Base-by-base conservation (phyloP, 1,140 invertebrate species). In the Theocolax elegans region DNA sequence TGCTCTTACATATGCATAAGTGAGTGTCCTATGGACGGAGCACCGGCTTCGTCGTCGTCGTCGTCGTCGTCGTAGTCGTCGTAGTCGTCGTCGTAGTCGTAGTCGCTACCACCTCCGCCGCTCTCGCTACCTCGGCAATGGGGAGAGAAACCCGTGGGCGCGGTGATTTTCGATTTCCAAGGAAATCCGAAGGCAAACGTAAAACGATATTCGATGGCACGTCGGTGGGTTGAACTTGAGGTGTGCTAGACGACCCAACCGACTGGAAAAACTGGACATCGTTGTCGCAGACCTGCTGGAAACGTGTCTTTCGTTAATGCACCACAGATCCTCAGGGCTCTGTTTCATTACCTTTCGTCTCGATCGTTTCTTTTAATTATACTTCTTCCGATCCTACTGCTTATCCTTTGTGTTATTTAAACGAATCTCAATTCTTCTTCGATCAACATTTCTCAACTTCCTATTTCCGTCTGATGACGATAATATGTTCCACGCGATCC, bases 1-100 rank as follows among this genome's bases (percentile, higher is more conserved):
- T 19, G 80, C 80, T 83, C 80, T 84, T 84, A 82, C 83, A 83
- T 85, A 86, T 84, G 83, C 83, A 85, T 85, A 85, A 83, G 82
- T 80, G 81, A 62, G 46, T 62, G 51, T 54, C 40, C 35, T 46
- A 21, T 51, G 31, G 54, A 59, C 51, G 53, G 42, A 40, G 66
- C 49, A 53, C 71, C 13, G 23, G n/a, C 38, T 17, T n/a, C 40
- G 10, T 19, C 42, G 44, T 29, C 35, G 42, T n/a, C n/a, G n/a
- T n/a, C n/a, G n/a, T n/a, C n/a, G n/a, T n/a, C n/a, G n/a, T n/a
- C n/a, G n/a, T n/a, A n/a, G n/a, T n/a, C n/a, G n/a, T n/a, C n/a
- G n/a, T n/a, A n/a, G n/a, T n/a, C n/a, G n/a, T n/a, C n/a, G n/a
- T n/a, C n/a, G n/a, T n/a, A n/a, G n/a, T n/a, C n/a, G n/a, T n/a